Base-by-base conservation (phyloP, 1,140 invertebrate genomes). In the Dinoponera quadriceps region DNA sequence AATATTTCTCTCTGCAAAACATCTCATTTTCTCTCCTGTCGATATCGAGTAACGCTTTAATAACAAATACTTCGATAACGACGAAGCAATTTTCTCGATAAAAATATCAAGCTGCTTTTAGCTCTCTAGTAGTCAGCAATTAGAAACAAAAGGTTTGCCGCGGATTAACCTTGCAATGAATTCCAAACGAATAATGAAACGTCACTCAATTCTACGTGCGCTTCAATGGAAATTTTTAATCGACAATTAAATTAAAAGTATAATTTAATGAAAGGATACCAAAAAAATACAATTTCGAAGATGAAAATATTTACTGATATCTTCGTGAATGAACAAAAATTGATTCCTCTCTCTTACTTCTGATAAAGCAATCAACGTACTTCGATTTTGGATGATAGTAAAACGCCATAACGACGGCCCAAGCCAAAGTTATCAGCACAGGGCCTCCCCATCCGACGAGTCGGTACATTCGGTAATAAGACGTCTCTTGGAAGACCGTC, bases 381-480 rank as follows among this genome's bases (percentile, higher is more conserved):
- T 93, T 93, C 20, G 92, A 93, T 54, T 84, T 84, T 7, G 94
- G 90, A 81, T 94, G 92, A 51, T 94, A 95, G 85, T 95, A 94
- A 29, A 95, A 88, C 3, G 95, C 94, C 44, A 96, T 97, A 3
- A 96, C 95, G 9, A 95, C 91, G 1, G 96, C 96, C 97, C 97
- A 98, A 0, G 95, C 93, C 0, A 95, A 89, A 0, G 97, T 97
- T 93, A 98, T 95, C 0, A 97, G 57, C 0, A 97, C 94, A 0
- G 97, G 97, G 60, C 96, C 94, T 86, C 97, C 97, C 97, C 98
- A 99, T 27, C 98, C 98, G 11, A 98, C 93, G 13, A 96, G 90
- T 68, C 96, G 96, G 92, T 97, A 98, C 3, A 97, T 93, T 5
- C 94, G 93, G 51, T 97, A 96, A 82, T 97, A 96, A 3, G 96